Evolutionary conservation across 2,797 vertebrate genomes (phyloP).

Genomic region (Notoglanidium macrostoma): DNA sequence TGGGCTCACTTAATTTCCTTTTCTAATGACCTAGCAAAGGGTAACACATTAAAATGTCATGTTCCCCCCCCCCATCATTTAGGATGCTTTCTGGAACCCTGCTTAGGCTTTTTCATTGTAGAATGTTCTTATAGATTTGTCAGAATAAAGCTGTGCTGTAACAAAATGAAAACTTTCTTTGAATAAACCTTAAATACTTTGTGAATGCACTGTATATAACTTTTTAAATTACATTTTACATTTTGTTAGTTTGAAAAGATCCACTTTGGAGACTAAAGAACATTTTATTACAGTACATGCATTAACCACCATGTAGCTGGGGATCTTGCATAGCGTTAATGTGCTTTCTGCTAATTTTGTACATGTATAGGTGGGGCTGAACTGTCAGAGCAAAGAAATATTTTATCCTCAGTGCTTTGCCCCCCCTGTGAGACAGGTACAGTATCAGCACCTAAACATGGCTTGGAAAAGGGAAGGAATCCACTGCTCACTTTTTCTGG

Average conservation of each 20-base stretch:
- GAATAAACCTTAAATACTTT: neutral
- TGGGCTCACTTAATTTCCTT: neutral
- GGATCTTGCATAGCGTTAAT: neutral
- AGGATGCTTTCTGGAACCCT: neutral
- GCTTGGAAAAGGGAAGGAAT: neutral
- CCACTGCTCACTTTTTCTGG: neutral
- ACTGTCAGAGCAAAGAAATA: conserved; percentile 52
- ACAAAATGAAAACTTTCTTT: neutral
- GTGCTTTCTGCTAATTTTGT: conserved; percentile 31
- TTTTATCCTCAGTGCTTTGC: conserved; percentile 74
- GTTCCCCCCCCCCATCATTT: neutral
- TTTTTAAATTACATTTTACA: neutral
- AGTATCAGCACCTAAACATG: conserved; percentile 29
- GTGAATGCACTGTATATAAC: neutral
- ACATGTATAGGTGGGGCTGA: conserved; percentile 57
- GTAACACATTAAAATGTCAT: neutral
- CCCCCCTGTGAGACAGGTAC: conserved; percentile 70
- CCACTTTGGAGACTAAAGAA: neutral
- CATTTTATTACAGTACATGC: neutral
- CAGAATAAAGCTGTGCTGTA: neutral
- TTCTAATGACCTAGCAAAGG: neutral
- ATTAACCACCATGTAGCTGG: conserved; percentile 24
- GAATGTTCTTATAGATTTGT: neutral
- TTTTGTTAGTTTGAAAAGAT: neutral
- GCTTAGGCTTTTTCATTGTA: neutral